Evolutionary conservation across 2,888 invertebrate genomes (phyloP), one percentile per base, ranked within the genome.

Genomic region (Caenorhabditis angaria): DNA sequence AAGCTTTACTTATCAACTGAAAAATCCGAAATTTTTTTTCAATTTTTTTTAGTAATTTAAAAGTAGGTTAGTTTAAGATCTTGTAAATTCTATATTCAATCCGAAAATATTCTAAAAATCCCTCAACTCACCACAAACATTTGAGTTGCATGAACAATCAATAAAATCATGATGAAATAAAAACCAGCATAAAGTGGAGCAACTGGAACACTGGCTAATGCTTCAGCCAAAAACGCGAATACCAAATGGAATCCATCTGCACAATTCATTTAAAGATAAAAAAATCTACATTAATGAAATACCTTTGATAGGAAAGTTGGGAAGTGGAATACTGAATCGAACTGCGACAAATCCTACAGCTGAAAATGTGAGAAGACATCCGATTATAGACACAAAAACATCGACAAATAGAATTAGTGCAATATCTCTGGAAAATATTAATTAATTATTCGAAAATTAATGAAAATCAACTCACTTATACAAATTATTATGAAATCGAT

Each of bases 211-310:
- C 77, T 91, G 0, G 93, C 91, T 0, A 94, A 92, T 1, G 90
- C 91, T 89, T 94, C 94, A 0, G 94, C 93, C 87, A 93, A 93
- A n/a, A 93, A 93, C 70, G 94, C 92, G 85, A 94, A 94, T 0
- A 93, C 93, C 76, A 94, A 88, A 61, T 84, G 82, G 54, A 83
- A 78, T 20, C 84, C 83, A 41, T 83, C 84, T 79, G 61, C 50
- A 76, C 51, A 32, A 28, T 12, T 29, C n/a, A 55, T 28, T 51
- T 18, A 18, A 27, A 28, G 22, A 4, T 20, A 25, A 54, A 29
- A 32, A 20, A 20, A 8, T 20, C 18, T 8, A 50, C 18, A n/a
- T 55, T 55, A 4, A 1, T 29, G 22, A 53, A 57, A 28, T 64
- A 88, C 87, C 87, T 76, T 79, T 81, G 22, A 87, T 74, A 5